Conservation (phyloP, 2,797 vertebrate genomes). For the Hephaestus fuliginosus region DNA sequence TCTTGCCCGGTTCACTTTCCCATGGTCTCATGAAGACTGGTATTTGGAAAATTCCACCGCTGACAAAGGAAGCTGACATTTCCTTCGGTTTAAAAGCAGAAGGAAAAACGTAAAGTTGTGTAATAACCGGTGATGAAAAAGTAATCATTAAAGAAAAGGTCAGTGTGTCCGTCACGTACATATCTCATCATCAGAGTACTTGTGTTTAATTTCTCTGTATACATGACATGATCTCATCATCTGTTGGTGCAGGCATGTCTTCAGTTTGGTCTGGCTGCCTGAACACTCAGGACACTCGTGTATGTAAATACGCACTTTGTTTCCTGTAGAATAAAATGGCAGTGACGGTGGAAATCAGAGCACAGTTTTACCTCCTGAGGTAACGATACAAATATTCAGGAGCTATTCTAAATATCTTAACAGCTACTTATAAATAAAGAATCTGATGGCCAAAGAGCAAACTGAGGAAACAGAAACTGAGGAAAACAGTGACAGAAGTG, state of each 20-base stretch:
- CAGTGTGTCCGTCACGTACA: neutral
- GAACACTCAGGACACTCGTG: neutral
- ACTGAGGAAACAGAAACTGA: neutral
- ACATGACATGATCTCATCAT: neutral
- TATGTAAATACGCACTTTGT: neutral
- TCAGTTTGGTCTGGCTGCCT: neutral
- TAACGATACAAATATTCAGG: neutral
- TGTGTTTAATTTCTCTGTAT: neutral
- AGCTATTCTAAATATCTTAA: neutral
- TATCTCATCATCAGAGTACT: neutral
- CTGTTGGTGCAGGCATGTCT: neutral
- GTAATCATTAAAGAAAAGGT: neutral
- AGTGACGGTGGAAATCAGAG: neutral
- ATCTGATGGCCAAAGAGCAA: neutral
- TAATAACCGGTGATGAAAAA: neutral
- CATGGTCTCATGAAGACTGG: slow-evolving; percentile 38
- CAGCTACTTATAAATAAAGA: neutral
- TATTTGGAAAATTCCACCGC: slow-evolving; percentile 53
- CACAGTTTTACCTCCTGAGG: slow-evolving; percentile 5
- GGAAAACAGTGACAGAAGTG: neutral
- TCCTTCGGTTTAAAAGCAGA: slow-evolving; percentile 27
- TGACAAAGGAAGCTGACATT: slow-evolving; percentile 46
- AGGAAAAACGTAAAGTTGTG: slow-evolving; percentile 18
- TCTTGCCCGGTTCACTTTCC: slow-evolving; percentile 53
- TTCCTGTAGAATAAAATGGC: neutral